Base-by-base conservation (phyloP, 2,888 invertebrate species). In the Oithona nana region DNA sequence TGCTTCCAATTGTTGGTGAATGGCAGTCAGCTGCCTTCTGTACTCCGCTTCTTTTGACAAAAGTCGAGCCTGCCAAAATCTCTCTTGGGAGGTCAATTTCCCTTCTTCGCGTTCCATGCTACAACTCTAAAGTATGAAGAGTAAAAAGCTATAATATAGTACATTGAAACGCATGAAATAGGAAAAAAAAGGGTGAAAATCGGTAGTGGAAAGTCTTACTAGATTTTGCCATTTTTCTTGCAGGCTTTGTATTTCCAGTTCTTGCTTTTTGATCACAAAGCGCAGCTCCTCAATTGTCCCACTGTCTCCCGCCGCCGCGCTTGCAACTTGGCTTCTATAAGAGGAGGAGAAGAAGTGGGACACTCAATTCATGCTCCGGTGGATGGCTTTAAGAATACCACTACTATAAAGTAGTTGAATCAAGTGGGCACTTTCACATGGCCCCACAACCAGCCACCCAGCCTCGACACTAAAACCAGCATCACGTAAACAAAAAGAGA, bases 41-140 rank as follows among this genome's bases (percentile, higher is more conserved):
- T 39, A 16, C 39, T 39, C 39, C 8, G 39, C 39, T 16, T 39
- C 39, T 11, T 16, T 39, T 16, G 39, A 39, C 39, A 39, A 39
- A 39, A 54, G 24, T 4, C 54, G 54, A 26, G 54, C 54, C 26
- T 54, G 54, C 54, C 54, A 54, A 54, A 54, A 54, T 16, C 54
- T 20, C 54, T 54, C 54, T 54, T 54, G 54, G 26, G 24, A 24
- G 22, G 54, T 26, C 54, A 54, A 54, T 26, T 54, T 54, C 24
- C 54, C 54, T 26, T 2, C 24, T 24, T 54, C 54, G 16, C 3
- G 54, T 4, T 22, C 54, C 26, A 54, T 39, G 39, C 8, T 11
- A 16, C 8, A 11, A 11, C 16, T 39, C 39, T 39, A 39, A 39
- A 39, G 16, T 39, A 16, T 16, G 8, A 39, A 39, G 39, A 11